Conservation (phyloP, 2,888 invertebrate species). For the Amblyteles armatorius region DNA sequence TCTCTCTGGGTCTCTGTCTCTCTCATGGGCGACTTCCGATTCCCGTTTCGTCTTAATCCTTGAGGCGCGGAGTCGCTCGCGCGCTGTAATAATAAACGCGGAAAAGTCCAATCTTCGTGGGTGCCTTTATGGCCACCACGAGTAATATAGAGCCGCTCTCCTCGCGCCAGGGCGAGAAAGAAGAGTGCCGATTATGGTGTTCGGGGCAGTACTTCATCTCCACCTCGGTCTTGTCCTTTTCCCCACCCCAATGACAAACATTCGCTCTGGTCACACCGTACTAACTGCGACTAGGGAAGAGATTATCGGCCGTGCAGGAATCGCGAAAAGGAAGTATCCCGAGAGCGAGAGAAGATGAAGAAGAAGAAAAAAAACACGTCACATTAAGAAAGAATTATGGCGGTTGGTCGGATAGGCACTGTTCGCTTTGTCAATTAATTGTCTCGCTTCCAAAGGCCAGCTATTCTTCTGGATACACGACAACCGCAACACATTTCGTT, state of each 20-base stretch:
- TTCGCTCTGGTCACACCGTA: slow-evolving; percentile 70
- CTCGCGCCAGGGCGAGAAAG: slow-evolving; percentile 11
- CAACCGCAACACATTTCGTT: slow-evolving; percentile 54
- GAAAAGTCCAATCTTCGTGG: slow-evolving; percentile 80
- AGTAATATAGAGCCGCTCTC: slow-evolving; percentile 50
- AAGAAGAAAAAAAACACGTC: slow-evolving; percentile 75
- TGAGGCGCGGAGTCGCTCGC: slow-evolving; percentile 70
- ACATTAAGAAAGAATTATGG: slow-evolving; percentile 84
- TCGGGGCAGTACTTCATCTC: slow-evolving; percentile 24
- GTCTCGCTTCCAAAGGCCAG: slow-evolving; percentile 43
- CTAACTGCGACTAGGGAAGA: slow-evolving; percentile 73
- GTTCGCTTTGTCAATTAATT: slow-evolving; percentile 81
- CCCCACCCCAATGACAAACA: slow-evolving; percentile 71
- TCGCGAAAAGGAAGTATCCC: slow-evolving; percentile 35
- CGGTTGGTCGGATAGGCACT: slow-evolving; percentile 70
- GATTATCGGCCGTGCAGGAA: slow-evolving; percentile 78
- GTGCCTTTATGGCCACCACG: slow-evolving; percentile 79
- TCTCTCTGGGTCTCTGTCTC: slow-evolving; percentile 28
- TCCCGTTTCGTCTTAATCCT: slow-evolving; percentile 81
- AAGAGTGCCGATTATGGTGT: slow-evolving; percentile 26
- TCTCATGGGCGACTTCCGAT: slow-evolving; percentile 78
- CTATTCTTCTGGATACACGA: slow-evolving; percentile 48
- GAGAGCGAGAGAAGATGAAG: slow-evolving; percentile 53
- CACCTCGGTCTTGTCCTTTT: slow-evolving; percentile 6
- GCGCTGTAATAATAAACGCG: slow-evolving; percentile 79